phyloP scores from a whole-genome alignment of 2,113 vertebrate genomes.

The Phainopepla nitens region DNA sequence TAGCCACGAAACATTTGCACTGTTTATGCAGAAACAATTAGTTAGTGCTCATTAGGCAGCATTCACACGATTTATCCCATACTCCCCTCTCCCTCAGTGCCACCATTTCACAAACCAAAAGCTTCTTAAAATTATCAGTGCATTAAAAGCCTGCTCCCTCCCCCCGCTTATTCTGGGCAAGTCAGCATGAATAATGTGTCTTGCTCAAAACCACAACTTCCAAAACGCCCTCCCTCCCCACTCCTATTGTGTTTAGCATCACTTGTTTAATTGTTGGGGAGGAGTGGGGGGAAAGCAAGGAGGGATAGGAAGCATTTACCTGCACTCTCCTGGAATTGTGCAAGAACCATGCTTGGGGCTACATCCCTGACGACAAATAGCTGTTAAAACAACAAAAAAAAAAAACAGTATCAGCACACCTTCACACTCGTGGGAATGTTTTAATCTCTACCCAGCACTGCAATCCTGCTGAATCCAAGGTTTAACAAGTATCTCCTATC shows the following conservation, averaged over 20 bases:
- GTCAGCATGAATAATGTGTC: conserved; percentile 64
- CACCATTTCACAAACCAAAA: conserved; percentile 5
- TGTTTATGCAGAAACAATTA: conserved; percentile 57
- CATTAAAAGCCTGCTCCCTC: background rate
- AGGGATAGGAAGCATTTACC: conserved; percentile 74
- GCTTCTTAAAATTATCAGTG: conserved; percentile 40
- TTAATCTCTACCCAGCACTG: conserved; percentile 33
- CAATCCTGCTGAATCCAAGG: conserved; percentile 68
- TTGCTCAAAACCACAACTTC: conserved; percentile 21
- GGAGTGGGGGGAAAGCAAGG: background rate
- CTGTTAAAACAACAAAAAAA: conserved; percentile 67
- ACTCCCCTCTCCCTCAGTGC: background rate
- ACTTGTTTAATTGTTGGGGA: background rate
- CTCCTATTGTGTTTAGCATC: background rate
- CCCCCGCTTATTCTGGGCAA: conserved; percentile 41
- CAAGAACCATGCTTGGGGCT: conserved; percentile 93
- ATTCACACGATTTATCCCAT: conserved; percentile 8
- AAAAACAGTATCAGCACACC: background rate
- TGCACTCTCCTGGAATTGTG: conserved; percentile 92
- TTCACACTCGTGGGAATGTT: conserved; percentile 44
- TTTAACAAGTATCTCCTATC: conserved; percentile 39
- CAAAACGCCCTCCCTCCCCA: background rate
- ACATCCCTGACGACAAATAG: conserved; percentile 96
- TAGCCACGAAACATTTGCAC: background rate
- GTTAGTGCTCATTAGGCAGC: conserved; percentile 58